These are phyloP conservation scores for Lasioglossum pauxillum DNA, from an alignment of 2,888 invertebrate genomes.

Conservation along the genomic window DNA sequence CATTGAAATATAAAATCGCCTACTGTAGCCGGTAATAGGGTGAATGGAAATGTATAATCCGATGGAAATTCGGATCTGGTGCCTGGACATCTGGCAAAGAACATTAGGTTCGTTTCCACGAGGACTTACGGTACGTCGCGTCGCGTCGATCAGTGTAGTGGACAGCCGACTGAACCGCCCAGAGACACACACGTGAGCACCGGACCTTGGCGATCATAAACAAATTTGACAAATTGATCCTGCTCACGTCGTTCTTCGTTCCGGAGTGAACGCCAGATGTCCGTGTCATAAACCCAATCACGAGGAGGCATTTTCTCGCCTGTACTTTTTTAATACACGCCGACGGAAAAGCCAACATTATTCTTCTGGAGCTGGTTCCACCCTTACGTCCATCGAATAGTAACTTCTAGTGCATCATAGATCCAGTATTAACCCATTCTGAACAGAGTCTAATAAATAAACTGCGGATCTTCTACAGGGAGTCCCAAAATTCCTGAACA, in stretches of 20 bases:
- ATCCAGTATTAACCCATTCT: too few species aligned
- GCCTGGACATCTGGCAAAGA: not conserved
- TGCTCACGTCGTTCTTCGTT: not conserved
- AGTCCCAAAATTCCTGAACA: too few species aligned
- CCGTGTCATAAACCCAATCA: conserved; percentile 9
- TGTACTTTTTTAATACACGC: not conserved
- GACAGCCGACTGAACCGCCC: not conserved
- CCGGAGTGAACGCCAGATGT: conserved; percentile 6
- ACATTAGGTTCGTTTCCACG: not conserved
- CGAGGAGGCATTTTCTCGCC: not conserved
- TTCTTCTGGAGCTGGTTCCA: not conserved
- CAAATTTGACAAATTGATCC: conserved; percentile 13
- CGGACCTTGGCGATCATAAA: conserved; percentile 1
- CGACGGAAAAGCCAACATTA: not conserved
- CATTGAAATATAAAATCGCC: not conserved
- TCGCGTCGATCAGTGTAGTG: not conserved
- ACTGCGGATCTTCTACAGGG: too few species aligned
- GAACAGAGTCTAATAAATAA: too few species aligned
- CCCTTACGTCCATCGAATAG: too few species aligned
- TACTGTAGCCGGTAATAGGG: not conserved
- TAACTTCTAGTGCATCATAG: too few species aligned
- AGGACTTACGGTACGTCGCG: not conserved
- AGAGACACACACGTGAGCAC: not conserved
- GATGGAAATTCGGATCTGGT: not conserved
- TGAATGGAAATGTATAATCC: not conserved